phyloP scores from a whole-genome alignment of 2,797 vertebrate species.

The Sebastes baramenuke region DNA sequence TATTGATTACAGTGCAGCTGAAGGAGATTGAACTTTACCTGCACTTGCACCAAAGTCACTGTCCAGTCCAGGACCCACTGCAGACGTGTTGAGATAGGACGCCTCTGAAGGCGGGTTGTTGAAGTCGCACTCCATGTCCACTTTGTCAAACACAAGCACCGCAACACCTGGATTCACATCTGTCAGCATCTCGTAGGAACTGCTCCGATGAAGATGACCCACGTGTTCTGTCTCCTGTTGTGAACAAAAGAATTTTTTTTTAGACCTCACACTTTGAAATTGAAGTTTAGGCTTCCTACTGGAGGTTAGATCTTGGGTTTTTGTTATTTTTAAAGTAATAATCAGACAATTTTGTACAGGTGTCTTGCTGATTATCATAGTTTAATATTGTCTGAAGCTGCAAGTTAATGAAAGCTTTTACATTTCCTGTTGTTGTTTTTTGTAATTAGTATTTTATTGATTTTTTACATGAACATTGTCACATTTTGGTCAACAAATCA shows the following conservation, averaged over 20 bases:
- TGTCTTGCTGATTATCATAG: background rate
- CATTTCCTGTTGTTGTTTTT: background rate
- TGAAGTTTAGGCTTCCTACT: background rate
- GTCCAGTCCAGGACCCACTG: constrained; percentile 84
- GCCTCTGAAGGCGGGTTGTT: constrained; percentile 52
- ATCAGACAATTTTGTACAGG: background rate
- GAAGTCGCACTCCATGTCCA: constrained; percentile 73
- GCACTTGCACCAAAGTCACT: constrained; percentile 89
- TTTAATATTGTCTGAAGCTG: background rate
- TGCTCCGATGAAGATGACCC: constrained; percentile 58
- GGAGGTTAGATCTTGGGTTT: background rate
- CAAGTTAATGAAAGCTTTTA: background rate
- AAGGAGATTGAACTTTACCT: constrained; percentile 61
- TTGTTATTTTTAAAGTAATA: background rate
- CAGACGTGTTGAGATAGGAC: constrained; percentile 64
- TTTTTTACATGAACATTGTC: too few species aligned
- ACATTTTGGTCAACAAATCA: too few species aligned
- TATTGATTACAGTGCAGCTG: background rate
- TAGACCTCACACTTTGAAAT: background rate
- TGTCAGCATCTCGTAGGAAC: constrained; percentile 59
- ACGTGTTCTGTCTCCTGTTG: constrained; percentile 54
- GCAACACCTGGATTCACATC: constrained; percentile 51
- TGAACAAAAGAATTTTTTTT: background rate
- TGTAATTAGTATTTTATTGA: too few species aligned
- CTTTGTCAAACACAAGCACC: constrained; percentile 56